Base-by-base conservation (phyloP, 2,797 vertebrate genomes). In the Leptodactylus fallax region DNA sequence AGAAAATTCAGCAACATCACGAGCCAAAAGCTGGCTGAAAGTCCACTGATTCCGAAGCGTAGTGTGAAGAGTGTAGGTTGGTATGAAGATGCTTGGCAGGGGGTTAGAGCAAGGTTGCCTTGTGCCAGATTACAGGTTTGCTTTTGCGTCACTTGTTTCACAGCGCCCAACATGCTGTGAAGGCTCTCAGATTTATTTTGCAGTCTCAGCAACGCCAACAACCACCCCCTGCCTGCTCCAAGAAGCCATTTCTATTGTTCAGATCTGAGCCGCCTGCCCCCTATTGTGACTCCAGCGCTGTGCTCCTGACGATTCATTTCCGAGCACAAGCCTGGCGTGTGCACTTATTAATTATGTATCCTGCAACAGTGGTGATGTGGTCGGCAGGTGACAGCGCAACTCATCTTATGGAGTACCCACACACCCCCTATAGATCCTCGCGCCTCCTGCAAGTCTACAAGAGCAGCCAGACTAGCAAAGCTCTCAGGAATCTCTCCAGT, bases 191-290 rank as follows among this genome's bases (percentile, higher is more conserved):
- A 85, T 77, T 85, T 85, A 85, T 85, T 63, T 51, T 85, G 56
- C 83, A 63, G 56, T 78, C 72, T 85, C 83, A 65, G 72, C 72
- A 85, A 53, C 56, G 21, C 56, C 83, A 63, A 51, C 71, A 49
- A 49, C 83, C 56, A 77, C 83, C 83, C 65, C 72, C 83, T 77
- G 83, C 72, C 23, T 65, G 36, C 56, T 63, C 83, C 83, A 45
- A 85, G 45, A 78, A 85, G 83, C 83, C 83, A 85, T 63, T 78
- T 58, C 83, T 85, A n/a, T 76, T 77, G 56, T 76, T 85, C n/a
- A 53, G 45, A 63, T 77, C 71, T 51, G 36, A 85, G 83, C 71
- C 72, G 77, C 23, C 72, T 85, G 72, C 83, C 83, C 83, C 83
- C 83, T 65, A 78, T 78, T 36, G 83, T 49, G 83, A 76, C 83